Percentiles rank a stretch among this genome's conserved stretches.
Conservation (phyloP, 2,797 vertebrate species). For the Rhynchotus rufescens region DNA sequence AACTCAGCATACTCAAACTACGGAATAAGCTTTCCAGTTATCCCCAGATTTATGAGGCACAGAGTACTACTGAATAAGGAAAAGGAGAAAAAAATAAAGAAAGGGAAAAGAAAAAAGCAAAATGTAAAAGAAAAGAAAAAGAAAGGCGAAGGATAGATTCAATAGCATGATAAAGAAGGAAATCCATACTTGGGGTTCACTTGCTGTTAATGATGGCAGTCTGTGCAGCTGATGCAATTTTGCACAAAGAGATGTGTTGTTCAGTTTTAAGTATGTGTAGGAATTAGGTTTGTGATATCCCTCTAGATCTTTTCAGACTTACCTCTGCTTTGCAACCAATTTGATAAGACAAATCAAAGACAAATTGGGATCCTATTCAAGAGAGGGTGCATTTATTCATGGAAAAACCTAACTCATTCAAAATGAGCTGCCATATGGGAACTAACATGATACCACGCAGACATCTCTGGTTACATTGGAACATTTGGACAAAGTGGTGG, state of each 20-base stretch:
- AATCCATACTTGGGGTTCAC: not conserved
- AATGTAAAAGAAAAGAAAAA: not conserved
- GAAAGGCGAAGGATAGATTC: not conserved
- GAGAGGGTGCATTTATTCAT: not conserved
- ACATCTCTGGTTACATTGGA: not conserved
- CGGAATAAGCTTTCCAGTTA: not conserved
- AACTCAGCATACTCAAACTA: not conserved
- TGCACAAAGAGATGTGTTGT: not conserved
- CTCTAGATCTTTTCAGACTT: not conserved
- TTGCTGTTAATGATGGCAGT: not conserved
- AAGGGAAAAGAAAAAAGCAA: too few relatives aligned
- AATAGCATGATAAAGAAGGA: not conserved
- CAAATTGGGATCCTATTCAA: not conserved
- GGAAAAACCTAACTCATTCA: not conserved
- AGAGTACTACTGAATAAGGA: not conserved
- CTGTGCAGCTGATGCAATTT: not conserved
- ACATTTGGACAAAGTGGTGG: not conserved
- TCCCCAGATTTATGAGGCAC: not conserved
- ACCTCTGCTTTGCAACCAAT: not conserved
- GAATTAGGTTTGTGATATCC: not conserved
- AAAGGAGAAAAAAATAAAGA: not conserved
- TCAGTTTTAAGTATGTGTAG: not conserved
- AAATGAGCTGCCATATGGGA: not conserved
- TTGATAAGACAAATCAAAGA: not conserved
- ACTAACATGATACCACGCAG: not conserved